phyloP scores from a whole-genome alignment of 2,888 invertebrate species.

The Antheraea yamamai region DNA sequence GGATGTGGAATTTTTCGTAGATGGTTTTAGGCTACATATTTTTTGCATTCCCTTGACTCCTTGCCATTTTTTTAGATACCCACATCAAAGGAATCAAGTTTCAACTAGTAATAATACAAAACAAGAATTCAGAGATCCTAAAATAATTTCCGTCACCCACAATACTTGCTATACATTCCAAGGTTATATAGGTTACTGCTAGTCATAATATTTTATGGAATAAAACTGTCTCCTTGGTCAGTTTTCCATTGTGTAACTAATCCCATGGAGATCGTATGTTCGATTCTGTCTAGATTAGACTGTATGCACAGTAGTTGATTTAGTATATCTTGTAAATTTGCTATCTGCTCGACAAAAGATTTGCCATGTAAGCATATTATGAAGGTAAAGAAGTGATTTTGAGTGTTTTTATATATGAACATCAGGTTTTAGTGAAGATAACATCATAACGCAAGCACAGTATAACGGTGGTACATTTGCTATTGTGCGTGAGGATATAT shows the following conservation, averaged over 20 bases:
- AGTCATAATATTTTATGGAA: neutral
- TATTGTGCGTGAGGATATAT: neutral
- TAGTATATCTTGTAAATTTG: neutral
- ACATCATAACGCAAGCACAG: neutral
- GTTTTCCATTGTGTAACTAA: neutral
- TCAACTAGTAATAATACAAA: too few species aligned
- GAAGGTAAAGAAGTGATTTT: neutral
- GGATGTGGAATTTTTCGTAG: too few species aligned
- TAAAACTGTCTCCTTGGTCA: neutral
- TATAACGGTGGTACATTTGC: neutral
- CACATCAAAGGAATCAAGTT: too few species aligned
- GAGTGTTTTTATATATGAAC: neutral
- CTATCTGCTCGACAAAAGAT: neutral
- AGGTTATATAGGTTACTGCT: neutral
- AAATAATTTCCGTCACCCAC: too few species aligned
- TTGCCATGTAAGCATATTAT: neutral
- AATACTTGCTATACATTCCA: neutral
- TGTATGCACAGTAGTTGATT: neutral
- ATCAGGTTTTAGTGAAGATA: neutral
- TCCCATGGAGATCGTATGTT: neutral
- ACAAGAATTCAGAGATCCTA: too few species aligned
- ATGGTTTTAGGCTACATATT: too few species aligned
- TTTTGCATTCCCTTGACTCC: too few species aligned
- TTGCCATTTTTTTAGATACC: too few species aligned
- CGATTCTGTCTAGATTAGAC: neutral